phyloP scores from a whole-genome alignment of 2,888 invertebrate species.

The Oxystoma pomonae region DNA sequence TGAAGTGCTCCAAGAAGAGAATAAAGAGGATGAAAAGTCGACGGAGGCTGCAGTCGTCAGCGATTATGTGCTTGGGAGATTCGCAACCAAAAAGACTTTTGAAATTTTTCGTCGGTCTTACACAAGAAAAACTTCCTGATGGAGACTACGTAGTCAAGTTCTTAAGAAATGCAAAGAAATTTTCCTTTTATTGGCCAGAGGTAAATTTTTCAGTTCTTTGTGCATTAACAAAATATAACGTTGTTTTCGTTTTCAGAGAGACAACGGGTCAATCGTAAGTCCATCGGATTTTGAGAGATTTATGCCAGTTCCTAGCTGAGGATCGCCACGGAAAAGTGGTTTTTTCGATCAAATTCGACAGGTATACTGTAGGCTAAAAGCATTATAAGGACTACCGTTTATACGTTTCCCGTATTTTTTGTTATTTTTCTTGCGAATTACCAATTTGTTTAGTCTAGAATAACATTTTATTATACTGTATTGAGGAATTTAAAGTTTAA shows the following conservation, averaged over 20 bases:
- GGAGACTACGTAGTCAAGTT: no score
- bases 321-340: not conserved
- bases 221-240: no score
- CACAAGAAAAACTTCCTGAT: no score
- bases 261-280: not conserved
- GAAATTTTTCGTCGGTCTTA: no score
- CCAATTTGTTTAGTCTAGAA: not conserved
- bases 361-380: no score
- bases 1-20: constrained; percentile 2
- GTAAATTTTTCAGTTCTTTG: no score
- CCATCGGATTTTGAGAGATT: not conserved
- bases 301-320: constrained; percentile 2
- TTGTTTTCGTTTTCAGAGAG: no score
- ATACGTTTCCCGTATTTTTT: not conserved
- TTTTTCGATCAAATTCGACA: not conserved
- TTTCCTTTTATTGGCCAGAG: no score
- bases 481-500: no score
- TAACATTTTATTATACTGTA: not conserved
- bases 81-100: not conserved
- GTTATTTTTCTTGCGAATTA: not conserved
- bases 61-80: not conserved
- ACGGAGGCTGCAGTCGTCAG: constrained; percentile 2
- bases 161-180: no score
- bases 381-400: no score
- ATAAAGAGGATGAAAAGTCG: not conserved